Evolutionary conservation across 2,888 invertebrate species (phyloP), one percentile per base, ranked within the genome.

Genomic region (Leucozona laternaria): DNA sequence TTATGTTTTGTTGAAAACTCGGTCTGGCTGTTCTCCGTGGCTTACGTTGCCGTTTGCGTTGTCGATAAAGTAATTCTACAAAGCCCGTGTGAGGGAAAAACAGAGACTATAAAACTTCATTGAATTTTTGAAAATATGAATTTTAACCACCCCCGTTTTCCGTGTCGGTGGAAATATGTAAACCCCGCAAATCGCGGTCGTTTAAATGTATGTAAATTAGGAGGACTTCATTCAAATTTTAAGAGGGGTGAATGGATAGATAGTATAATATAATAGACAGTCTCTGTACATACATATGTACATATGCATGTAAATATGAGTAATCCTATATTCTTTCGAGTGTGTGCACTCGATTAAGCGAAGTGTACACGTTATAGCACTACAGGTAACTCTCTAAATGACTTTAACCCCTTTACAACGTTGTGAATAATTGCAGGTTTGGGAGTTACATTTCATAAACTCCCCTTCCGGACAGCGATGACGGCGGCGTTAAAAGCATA

Each of bases 301-400:
- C n/a, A n/a, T n/a, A n/a, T n/a, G n/a, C n/a, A n/a, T n/a, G n/a
- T n/a, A n/a, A n/a, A n/a, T 28, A 28, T 48, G 45, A 31, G 58
- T 73, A 73, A 79, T 75, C 60, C 28, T n/a, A 45, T 34, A 45
- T 55, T 43, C 53, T 79, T 50, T 73, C 60, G 40, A 53, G 28
- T 37, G 79, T 79, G 70, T 83, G 62, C 75, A 68, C 79, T 66
- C 79, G 79, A 79, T 83, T 75, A 83, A 60, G 70, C 62, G 3
- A 34, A 68, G 68, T 68, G 68, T 68, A 50, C 53, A 50, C 37
- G 50, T 53, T 37, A 68, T 53, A 37, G 37, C 68, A 53, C 50
- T 50, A 68, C 50, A 53, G 48, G 50, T 68, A 68, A 68, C 53
- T 64, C 28, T 68, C 37, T 50, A 53, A 53, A 37, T 37, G 34